Evolutionary conservation across 1,140 invertebrate species (phyloP).

Genomic region (Bombus terrestris): DNA sequence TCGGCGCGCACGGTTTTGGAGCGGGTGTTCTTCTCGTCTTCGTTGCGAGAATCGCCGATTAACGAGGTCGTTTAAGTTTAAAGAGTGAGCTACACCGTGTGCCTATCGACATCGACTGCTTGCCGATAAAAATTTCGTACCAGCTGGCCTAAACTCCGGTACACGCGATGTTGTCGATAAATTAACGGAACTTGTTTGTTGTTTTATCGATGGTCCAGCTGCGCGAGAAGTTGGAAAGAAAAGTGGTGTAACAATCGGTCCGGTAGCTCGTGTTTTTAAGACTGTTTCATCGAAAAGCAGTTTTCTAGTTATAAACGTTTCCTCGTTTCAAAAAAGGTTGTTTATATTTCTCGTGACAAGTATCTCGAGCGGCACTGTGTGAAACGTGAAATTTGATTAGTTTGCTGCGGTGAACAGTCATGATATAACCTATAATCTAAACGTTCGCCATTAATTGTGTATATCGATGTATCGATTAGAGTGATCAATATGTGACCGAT

Average conservation of each 20-base stretch:
- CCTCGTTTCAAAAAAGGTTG: not conserved
- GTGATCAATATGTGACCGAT: conserved; percentile 39
- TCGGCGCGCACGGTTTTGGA: conserved; percentile 79
- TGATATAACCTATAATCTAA: not conserved
- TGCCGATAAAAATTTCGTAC: not conserved
- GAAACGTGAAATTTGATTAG: not conserved
- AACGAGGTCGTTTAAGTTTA: conserved; percentile 14
- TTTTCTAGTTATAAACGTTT: not conserved
- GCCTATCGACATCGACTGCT: conserved; percentile 16
- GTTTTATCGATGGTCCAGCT: not conserved
- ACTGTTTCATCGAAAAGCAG: not conserved
- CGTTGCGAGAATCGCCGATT: conserved; percentile 52
- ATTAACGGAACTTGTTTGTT: conserved; percentile 1
- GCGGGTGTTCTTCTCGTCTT: conserved; percentile 57
- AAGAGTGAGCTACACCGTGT: conserved; percentile 32
- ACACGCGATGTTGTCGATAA: not conserved
- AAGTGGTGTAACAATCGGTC: not conserved
- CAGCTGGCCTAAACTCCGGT: not conserved
- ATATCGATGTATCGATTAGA: conserved; percentile 24
- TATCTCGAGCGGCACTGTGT: not conserved
- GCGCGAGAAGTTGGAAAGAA: not conserved
- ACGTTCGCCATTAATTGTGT: not conserved
- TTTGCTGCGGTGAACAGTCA: not conserved
- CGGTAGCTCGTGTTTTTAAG: too few species aligned
- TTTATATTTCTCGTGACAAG: not conserved